Conservation (phyloP, 2,113 vertebrate species). For the Furnarius figulus region DNA sequence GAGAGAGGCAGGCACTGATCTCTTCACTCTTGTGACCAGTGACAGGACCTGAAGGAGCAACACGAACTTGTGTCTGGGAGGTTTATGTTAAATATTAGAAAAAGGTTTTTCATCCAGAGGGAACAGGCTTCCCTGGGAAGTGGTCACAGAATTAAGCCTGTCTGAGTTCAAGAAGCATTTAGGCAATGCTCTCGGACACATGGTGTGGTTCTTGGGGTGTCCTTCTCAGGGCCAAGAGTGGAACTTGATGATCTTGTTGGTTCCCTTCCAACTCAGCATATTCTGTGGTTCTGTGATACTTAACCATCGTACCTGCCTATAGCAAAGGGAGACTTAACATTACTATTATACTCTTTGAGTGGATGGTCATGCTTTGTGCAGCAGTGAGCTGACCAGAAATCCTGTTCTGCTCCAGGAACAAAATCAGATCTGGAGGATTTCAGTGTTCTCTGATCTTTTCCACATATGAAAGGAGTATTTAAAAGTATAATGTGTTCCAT, state of each 20-base stretch:
- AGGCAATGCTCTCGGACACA: not conserved
- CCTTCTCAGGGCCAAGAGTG: not conserved
- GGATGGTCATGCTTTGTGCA: not conserved
- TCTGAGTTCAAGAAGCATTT: not conserved
- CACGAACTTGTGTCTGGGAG: not conserved
- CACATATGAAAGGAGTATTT: conserved; percentile 42
- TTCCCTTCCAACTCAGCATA: not conserved
- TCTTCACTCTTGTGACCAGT: not conserved
- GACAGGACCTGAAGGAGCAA: not conserved
- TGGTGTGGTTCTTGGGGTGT: not conserved
- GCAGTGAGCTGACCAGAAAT: not conserved
- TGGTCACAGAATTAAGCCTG: not conserved
- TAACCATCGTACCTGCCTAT: not conserved
- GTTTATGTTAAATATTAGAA: not conserved
- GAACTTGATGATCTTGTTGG: rapidly evolving
- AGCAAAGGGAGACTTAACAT: not conserved
- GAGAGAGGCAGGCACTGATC: not conserved
- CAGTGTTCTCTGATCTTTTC: conserved; percentile 1
- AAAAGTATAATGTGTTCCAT: conserved; percentile 34
- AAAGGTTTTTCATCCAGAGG: not conserved
- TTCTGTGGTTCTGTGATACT: not conserved
- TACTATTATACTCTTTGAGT: not conserved
- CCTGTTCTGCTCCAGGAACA: not conserved
- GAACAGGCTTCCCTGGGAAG: not conserved
- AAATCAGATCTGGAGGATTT: conserved; percentile 10